phyloP scores from a whole-genome alignment of 1,140 invertebrate genomes.

The Bombus waltoni region DNA sequence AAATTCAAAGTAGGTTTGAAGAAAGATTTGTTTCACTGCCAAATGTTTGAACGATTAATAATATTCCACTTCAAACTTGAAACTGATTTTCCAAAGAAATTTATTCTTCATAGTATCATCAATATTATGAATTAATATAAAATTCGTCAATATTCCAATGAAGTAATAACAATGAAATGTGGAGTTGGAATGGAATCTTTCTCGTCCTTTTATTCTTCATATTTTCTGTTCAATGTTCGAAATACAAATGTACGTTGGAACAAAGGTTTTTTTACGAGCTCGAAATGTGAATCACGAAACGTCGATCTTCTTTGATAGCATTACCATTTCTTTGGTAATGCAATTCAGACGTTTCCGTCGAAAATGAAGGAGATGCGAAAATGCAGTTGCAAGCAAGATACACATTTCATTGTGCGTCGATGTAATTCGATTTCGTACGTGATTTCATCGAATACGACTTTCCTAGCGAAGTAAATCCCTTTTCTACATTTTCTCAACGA shows the following conservation, averaged over 20 bases:
- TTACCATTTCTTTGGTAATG: slow-evolving; percentile 17
- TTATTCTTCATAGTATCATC: not conserved
- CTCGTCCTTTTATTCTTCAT: not conserved
- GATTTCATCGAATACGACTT: slow-evolving; percentile 48
- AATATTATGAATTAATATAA: not conserved
- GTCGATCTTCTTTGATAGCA: slow-evolving; percentile 24
- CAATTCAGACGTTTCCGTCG: slow-evolving; percentile 14
- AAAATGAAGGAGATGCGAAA: slow-evolving; percentile 19
- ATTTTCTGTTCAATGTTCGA: not conserved
- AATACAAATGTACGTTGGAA: slow-evolving; percentile 4
- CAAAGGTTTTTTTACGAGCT: slow-evolving; percentile 22
- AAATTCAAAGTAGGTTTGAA: not conserved
- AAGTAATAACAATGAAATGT: not conserved
- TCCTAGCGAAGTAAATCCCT: too few relatives aligned
- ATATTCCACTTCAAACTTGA: not conserved
- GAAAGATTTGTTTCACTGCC: not conserved
- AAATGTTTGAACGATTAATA: not conserved
- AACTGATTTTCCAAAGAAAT: not conserved
- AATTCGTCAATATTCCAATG: not conserved
- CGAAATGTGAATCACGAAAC: slow-evolving; percentile 36
- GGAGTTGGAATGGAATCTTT: not conserved
- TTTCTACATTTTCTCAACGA: not conserved
- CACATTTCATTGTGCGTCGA: slow-evolving; percentile 16
- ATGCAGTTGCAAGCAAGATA: slow-evolving; percentile 13
- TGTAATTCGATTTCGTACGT: slow-evolving; percentile 54